Evolutionary conservation across 1,140 invertebrate genomes (phyloP), one percentile per base, ranked within the genome.

Genomic region (Halyomorpha halys): DNA sequence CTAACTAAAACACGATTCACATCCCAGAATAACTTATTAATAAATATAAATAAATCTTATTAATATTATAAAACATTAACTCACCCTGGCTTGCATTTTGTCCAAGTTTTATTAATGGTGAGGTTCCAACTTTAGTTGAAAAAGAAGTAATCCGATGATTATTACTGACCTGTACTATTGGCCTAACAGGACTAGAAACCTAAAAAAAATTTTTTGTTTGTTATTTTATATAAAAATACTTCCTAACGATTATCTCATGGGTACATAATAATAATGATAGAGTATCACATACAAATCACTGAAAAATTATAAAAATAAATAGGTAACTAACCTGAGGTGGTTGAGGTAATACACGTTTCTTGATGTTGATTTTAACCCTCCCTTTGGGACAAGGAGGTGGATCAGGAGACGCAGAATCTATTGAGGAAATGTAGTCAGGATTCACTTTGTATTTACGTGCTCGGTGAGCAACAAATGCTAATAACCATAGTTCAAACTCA

Each of bases 391-490:
- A 82, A 59, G 78, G 76, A 2, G 87, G 87, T 19, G 83, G 80
- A 11, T 78, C 76, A 13, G 81, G 77, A 13, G 83, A 80, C 53
- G 78, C 72, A 62, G 69, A 76, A 71, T 90, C 84, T 64, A 89
- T 81, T 74, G 91, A 86, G 73, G 90, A 85, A 54, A 94, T 89
- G 2, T 89, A 73, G 69, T 83, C 83, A 49, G 80, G 76, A 8
- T 85, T 81, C n/a, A 87, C 82, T 69, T 85, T 82, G 56, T 89
- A 81, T 69, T 85, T 82, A 63, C 81, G 82, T 39, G 88, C 81
- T 70, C 89, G 81, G 74, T 93, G 89, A 53, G 90, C 87, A 47
- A 86, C 85, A 77, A 90, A 94, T 5, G 91, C 90, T 59, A 86
- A 87, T 44, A 90, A 71, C 49, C 79, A 79, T 59, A 78, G 71